A percentile compares a stretch with the other conserved stretches of the same genome.
Evolutionary conservation across 2,888 invertebrate genomes (phyloP).

Genomic region (Platycnemis pennipes): DNA sequence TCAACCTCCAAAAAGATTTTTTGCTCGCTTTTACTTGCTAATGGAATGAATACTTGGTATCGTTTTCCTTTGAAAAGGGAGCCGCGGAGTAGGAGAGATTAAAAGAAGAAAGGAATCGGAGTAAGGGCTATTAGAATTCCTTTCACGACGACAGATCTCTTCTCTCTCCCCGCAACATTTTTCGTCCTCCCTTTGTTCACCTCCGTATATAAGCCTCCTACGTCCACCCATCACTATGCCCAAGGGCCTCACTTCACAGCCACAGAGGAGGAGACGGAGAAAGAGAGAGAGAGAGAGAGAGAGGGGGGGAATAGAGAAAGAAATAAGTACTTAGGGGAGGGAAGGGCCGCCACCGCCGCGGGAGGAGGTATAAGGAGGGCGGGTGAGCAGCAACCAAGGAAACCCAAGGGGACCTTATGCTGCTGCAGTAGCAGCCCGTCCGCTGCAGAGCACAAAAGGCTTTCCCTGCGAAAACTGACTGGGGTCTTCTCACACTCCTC

Average conservation of each 20-base stretch:
- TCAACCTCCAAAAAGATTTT: background rate
- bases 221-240: background rate
- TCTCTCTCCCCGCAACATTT: background rate
- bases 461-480: background rate
- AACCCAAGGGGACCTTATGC: slow-evolving; percentile 7
- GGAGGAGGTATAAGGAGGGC: too few species aligned
- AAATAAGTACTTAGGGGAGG: background rate
- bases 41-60: slow-evolving; percentile 32
- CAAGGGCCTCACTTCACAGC: background rate
- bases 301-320: background rate
- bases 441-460: background rate
- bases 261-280: background rate
- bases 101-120: slow-evolving; percentile 21
- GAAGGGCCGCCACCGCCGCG: slow-evolving; percentile 3
- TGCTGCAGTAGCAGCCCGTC: slow-evolving; percentile 3
- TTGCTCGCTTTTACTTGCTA: slow-evolving; percentile 21
- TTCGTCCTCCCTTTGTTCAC: background rate
- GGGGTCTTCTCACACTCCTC: too few species aligned
- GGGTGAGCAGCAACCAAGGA: background rate
- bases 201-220: background rate
- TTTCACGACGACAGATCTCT: slow-evolving; percentile 8
- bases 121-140: slow-evolving; percentile 13
- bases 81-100: background rate
- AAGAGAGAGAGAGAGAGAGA: background rate
- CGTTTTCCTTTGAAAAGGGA: slow-evolving; percentile 1